Conservation (phyloP, 2,888 invertebrate species). For the Hetaerina titia region DNA sequence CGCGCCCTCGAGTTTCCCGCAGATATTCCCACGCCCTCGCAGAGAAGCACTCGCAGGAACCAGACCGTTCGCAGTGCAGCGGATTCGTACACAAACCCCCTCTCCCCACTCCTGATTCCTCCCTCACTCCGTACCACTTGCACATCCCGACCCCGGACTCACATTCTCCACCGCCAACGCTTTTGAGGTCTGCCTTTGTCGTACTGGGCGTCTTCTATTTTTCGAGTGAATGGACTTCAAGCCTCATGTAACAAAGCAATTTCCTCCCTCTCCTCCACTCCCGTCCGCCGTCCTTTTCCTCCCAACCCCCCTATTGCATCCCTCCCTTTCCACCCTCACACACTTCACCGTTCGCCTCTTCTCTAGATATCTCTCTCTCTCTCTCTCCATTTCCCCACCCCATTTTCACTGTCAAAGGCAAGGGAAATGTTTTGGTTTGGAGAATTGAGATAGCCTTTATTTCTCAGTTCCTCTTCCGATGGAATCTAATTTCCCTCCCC, state of each 20-base stretch:
- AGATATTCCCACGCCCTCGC: no score
- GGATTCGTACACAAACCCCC: background rate
- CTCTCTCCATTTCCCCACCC: background rate
- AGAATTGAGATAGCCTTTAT: constrained; percentile 2
- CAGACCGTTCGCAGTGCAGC: no score
- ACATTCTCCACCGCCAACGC: background rate
- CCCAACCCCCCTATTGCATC: background rate
- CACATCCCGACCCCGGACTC: background rate
- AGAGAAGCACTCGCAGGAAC: no score
- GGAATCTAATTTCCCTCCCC: constrained; percentile 41
- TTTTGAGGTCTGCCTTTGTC: background rate
- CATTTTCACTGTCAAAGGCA: constrained; percentile 24
- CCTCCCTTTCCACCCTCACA: background rate
- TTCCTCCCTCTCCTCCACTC: constrained; percentile 16
- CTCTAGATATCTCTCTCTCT: background rate
- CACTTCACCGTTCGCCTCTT: background rate
- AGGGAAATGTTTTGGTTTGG: constrained; percentile 41
- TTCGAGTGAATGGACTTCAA: constrained; percentile 58
- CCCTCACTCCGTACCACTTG: background rate
- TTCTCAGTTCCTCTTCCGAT: background rate
- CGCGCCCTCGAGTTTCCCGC: no score
- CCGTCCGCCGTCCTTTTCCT: no score
- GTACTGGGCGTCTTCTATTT: constrained; percentile 32
- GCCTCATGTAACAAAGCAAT: constrained; percentile 60
- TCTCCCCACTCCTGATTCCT: background rate